Evolutionary conservation across 2,888 invertebrate species (phyloP), one percentile per base, ranked within the genome.

Genomic region (Aporophyla lueneburgensis): DNA sequence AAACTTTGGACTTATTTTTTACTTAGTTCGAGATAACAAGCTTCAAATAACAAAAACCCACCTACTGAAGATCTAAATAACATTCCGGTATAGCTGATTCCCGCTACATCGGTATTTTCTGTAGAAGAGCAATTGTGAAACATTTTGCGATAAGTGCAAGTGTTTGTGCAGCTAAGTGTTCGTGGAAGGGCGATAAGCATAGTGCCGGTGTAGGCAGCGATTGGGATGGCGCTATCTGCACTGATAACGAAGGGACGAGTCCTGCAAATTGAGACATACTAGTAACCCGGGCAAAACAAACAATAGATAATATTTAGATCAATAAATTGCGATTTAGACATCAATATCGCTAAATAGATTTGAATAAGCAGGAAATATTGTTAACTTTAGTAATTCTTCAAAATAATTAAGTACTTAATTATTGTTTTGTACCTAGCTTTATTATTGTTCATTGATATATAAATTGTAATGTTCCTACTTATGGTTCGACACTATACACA

Each of bases 131-230:
- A 87, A 92, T 95, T 95, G 93, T 93, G 94, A 95, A 95, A 94
- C 91, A 92, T 93, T 93, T 94, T 87, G 94, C 94, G 95, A 96
- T 95, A 95, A 93, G 88, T 92, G 91, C 92, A 94, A 94, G 94
- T 95, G 95, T 94, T 94, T 95, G 94, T 91, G 89, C 90, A 91
- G 86, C 84, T 81, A 88, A 91, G 90, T 90, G 92, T 96, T 96
- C 95, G 93, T 94, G 93, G 96, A 96, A 96, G 90, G 87, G 86
- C 91, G 96, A 96, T 96, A 96, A 95, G 91, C 89, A 84, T 63
- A 81, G 86, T 88, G 89, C 89, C 91, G 88, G 88, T 90, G 90
- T 90, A 89, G 91, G 91, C 93, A 92, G 92, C 93, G 88, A 92
- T 94, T 95, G 91, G 94, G 94, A 93, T 93, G 93, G 90, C 92